Conservation (phyloP, 2,113 vertebrate species). For the Uropsilus gracilis region DNA sequence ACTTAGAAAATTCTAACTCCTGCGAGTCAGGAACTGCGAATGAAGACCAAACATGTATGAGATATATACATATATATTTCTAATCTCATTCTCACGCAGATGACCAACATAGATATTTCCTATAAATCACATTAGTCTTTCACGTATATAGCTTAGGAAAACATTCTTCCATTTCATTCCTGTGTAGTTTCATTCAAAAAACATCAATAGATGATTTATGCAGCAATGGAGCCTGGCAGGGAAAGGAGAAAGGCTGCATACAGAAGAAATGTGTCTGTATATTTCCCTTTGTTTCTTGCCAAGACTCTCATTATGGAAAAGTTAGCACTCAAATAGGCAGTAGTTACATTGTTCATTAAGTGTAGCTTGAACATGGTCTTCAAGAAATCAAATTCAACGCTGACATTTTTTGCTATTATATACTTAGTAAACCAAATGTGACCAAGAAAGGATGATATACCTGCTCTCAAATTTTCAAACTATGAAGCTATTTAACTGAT, state of each 20-base stretch:
- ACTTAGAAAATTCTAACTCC: no score
- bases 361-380: background rate
- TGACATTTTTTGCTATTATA: background rate
- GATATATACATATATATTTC: no score
- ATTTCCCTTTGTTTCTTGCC: slow-evolving; percentile 65
- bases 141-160: background rate
- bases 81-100: no score
- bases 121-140: background rate
- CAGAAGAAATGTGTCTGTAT: background rate
- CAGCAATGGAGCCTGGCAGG: background rate
- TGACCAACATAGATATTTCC: no score
- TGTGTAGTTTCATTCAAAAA: slow-evolving; percentile 28
- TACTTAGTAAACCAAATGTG: slow-evolving; percentile 7
- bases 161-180: background rate
- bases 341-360: background rate
- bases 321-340: background rate
- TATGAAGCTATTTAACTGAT: background rate
- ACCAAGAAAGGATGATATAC: background rate
- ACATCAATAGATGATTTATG: background rate
- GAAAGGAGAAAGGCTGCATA: background rate
- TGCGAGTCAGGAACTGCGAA: no score
- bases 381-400: slow-evolving; percentile 25
- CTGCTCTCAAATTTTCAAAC: slow-evolving; percentile 12
- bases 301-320: slow-evolving; percentile 55
- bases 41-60: no score